Percentiles rank a stretch among this genome's conserved stretches.
phyloP scores from a whole-genome alignment of 64 coral and sea anemone genomes.

The Acropora tenuis region DNA sequence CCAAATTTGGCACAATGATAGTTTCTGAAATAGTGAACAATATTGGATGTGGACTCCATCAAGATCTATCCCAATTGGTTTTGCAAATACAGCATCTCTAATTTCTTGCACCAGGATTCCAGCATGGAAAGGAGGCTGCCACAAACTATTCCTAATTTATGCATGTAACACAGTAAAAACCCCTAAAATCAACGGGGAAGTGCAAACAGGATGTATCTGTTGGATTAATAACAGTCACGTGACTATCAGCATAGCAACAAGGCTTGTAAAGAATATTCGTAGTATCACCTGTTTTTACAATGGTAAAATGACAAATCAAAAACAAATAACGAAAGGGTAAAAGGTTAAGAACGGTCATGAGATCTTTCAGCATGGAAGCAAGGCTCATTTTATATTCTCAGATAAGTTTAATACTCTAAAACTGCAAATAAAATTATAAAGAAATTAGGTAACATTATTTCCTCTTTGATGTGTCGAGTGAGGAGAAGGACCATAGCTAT shows the following conservation, averaged over 20 bases:
- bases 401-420: too few relatives aligned
- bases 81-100: neutral
- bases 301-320: neutral
- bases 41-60: conserved; percentile 13
- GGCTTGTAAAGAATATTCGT: neutral
- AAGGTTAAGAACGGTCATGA: neutral
- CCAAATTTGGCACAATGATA: too few relatives aligned
- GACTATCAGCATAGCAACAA: conserved; percentile 3
- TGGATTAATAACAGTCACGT: neutral
- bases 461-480: too few relatives aligned
- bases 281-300: neutral
- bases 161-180: neutral
- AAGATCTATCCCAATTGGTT: conserved; percentile 7
- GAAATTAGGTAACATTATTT: too few relatives aligned
- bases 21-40: neutral
- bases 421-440: too few relatives aligned
- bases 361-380: neutral
- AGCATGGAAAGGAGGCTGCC: conserved; percentile 22
- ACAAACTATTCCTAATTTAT: conserved; percentile 6
- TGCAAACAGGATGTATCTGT: neutral
- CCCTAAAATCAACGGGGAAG: neutral
- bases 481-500: too few relatives aligned
- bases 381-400: too few relatives aligned
- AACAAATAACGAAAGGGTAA: conserved; percentile 2
- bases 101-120: conserved; percentile 3